phyloP scores from a whole-genome alignment of 2,797 vertebrate genomes.

The Emys orbicularis region DNA sequence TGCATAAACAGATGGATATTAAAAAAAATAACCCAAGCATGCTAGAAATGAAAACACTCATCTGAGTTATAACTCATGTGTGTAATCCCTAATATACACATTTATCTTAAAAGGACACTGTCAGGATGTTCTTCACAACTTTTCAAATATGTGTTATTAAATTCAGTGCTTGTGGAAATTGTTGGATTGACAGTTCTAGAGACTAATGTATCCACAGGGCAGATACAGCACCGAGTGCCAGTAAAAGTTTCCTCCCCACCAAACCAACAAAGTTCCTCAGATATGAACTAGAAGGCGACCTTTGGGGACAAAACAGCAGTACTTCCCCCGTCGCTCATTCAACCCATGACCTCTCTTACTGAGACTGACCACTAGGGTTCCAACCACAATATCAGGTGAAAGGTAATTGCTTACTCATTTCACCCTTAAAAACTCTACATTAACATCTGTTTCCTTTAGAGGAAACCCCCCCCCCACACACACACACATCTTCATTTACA shows the following conservation, averaged over 20 bases:
- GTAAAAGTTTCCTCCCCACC: fast-evolving
- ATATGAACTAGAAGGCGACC: fast-evolving
- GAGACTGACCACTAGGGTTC: not conserved
- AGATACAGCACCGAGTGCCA: not conserved
- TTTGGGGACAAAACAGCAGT: fast-evolving
- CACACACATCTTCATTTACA: not conserved
- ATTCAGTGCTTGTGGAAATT: not conserved
- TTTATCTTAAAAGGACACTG: conserved; percentile 52
- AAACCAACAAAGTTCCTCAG: fast-evolving
- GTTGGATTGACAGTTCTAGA: not conserved
- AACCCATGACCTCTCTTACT: not conserved
- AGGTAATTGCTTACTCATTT: not conserved
- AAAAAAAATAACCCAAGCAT: conserved; percentile 49
- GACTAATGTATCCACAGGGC: not conserved
- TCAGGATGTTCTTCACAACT: conserved; percentile 50
- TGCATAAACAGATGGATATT: conserved; percentile 62
- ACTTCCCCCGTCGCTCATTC: not conserved
- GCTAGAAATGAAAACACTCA: conserved; percentile 18
- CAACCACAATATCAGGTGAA: fast-evolving
- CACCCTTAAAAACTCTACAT: not conserved
- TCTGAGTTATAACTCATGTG: not conserved
- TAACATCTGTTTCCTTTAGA: not conserved
- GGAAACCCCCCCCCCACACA: not conserved
- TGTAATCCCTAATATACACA: conserved; percentile 45
- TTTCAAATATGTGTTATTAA: conserved; percentile 11